Evolutionary conservation across 2,113 vertebrate species (phyloP), one percentile per base, ranked within the genome.

Genomic region (Campylorhamphus procurvoides): DNA sequence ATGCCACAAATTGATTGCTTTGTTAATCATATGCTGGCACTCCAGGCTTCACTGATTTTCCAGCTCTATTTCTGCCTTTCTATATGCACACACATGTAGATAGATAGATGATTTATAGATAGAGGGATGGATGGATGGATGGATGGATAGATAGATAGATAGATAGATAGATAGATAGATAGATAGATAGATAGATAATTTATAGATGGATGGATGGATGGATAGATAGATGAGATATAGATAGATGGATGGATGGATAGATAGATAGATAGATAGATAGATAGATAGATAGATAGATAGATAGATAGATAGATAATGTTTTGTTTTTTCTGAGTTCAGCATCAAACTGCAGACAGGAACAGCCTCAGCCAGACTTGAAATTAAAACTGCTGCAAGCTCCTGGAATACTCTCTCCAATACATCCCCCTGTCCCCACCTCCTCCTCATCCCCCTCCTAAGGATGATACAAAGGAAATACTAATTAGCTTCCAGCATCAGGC

Each of bases 401-500:
- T 71, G 66, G 52, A 86, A 77, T 18, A 24, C 7, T 59, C 46
- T 44, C 39, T 58, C 11, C 55, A 66, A 24, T 18, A 25, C 3
- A 66, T 19, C 53, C 58, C 44, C 2, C 55, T 87, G 71, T 60
- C 49, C 31, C 42, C 71, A 67, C 39, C 71, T 49, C 68, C 60
- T 92, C 11, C 60, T 81, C 78, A 37, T 4, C n/a, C 37, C 20
- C 44, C 47, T 95, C 78, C 47, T 35, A 7, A 84, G 73, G 33
- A 69, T 73, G 80, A 56, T 55, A 39, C 68, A 89, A 68, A 90
- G 76, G 85, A 87, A 92, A 93, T 50, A 80, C 22, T 81, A 91
- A 96, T 96, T 74, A 95, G 63, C 77, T 94, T 14, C 13, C 94
- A 93, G 92, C 46, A 69, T 6, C 78, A 91, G 80, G 55, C 95